Evolutionary conservation across 1,140 invertebrate genomes (phyloP), one percentile per base, ranked within the genome.

Genomic region (Delia radicum): DNA sequence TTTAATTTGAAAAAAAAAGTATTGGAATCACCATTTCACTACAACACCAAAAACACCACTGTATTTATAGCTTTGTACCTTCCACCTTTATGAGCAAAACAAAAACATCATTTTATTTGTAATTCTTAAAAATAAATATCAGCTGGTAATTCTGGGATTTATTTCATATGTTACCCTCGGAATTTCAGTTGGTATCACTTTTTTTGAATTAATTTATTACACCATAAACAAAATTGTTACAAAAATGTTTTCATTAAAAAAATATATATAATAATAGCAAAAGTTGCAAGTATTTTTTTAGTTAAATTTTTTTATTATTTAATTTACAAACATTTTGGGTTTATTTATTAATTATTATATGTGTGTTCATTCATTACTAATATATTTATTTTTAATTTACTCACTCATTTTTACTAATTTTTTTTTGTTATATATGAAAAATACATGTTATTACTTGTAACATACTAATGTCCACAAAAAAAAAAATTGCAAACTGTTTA

Each of bases 61-160:
- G n/a, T n/a, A 21, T 55, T 24, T 24, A 55, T 55, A 8, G 48
- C 48, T 42, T 33, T 42, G 37, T 21, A 55, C 18, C 48, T 37
- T 21, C 18, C 46, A 21, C n/a, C 48, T n/a, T n/a, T n/a, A 2
- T 5, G 26, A 28, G 2, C 5, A 55, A 73, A 48, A 48, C 2
- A n/a, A 73, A 27, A 73, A 73, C 7, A 12, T 73, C 42, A 55
- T 61, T 26, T 28, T 37, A 28, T 10, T 28, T 37, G 26, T 76
- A 79, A 85, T 85, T 88, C 87, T 87, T 81, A 89, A 90, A 89
- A 89, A 92, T 90, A 94, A 96, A 96, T 96, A 96, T 96, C 94
- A 96, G 94, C 94, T 95, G 93, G 94, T 96, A 96, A 96, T 96
- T 95, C 94, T 96, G 94, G 94, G 93, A 83, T 86, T 79, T 82